These are phyloP conservation scores for Tortricodes alternella DNA, from an alignment of 2,888 invertebrate genomes.

Conservation along the genomic window DNA sequence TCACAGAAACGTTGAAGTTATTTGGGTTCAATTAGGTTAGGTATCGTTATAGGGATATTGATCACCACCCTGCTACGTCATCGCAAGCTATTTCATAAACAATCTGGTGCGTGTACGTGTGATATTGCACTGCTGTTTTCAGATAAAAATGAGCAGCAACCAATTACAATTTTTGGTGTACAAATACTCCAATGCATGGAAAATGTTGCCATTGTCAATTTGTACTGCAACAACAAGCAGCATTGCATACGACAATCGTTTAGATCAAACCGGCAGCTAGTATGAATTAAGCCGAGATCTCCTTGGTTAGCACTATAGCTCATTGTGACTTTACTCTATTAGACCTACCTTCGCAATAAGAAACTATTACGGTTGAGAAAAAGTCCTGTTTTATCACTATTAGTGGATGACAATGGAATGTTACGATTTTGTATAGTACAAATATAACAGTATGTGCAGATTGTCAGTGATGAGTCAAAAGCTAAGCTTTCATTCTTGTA, in stretches of 20 bases:
- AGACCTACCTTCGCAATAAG: slow-evolving; percentile 34
- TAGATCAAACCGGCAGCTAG: slow-evolving; percentile 53
- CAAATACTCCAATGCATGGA: too few relatives aligned
- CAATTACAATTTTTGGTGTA: too few relatives aligned
- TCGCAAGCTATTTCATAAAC: too few relatives aligned
- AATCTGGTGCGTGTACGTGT: too few relatives aligned
- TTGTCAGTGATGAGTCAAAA: slow-evolving; percentile 81
- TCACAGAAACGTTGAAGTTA: neutral
- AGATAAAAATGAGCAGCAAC: too few relatives aligned
- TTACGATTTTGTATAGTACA: slow-evolving; percentile 54
- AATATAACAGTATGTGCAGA: slow-evolving; percentile 50
- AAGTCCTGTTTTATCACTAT: slow-evolving; percentile 55
- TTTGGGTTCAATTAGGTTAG: too few relatives aligned
- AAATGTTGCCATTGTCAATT: too few relatives aligned
- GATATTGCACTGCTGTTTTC: too few relatives aligned
- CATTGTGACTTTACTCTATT: slow-evolving; percentile 34
- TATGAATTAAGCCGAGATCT: slow-evolving; percentile 51
- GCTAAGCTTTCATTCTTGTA: too few relatives aligned
- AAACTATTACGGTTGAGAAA: slow-evolving; percentile 29
- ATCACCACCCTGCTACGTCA: too few relatives aligned
- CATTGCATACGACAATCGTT: slow-evolving; percentile 80
- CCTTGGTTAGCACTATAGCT: slow-evolving; percentile 50
- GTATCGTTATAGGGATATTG: neutral
- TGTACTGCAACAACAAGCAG: slow-evolving; percentile 83
- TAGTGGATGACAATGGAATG: slow-evolving; percentile 58